Conservation (phyloP, 2,888 invertebrate species). For the Deilephila elpenor region DNA sequence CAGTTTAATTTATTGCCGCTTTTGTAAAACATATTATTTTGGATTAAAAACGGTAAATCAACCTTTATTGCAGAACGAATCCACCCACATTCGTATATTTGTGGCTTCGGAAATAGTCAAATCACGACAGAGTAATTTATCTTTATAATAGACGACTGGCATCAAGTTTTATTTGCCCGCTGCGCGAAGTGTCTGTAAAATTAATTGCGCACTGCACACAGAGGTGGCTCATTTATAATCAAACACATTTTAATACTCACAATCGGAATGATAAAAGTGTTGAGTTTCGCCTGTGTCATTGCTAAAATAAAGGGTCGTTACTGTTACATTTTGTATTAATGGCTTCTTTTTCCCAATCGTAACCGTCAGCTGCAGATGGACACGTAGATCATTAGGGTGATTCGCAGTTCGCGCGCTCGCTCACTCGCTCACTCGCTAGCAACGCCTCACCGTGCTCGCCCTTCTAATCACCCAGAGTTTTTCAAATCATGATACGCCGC, state of each 20-base stretch:
- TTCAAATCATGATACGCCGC: slow-evolving; percentile 50
- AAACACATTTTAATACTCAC: slow-evolving; percentile 7
- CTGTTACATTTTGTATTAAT: slow-evolving; percentile 59
- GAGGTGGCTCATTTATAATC: background rate
- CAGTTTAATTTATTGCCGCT: background rate
- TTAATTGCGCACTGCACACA: slow-evolving; percentile 23
- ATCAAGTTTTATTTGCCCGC: slow-evolving; percentile 40
- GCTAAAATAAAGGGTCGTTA: slow-evolving; percentile 54
- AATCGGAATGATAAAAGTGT: background rate
- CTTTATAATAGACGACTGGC: slow-evolving; percentile 41
- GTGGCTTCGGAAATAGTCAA: slow-evolving; percentile 32
- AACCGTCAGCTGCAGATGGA: slow-evolving; percentile 71
- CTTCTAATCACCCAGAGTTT: slow-evolving; percentile 56
- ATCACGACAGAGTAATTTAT: slow-evolving; percentile 45
- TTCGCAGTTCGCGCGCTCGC: slow-evolving; percentile 45
- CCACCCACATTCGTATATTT: background rate
- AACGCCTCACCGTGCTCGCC: slow-evolving; percentile 39
- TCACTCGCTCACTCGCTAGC: slow-evolving; percentile 37
- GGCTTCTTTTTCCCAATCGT: slow-evolving; percentile 55
- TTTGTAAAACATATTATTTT: background rate
- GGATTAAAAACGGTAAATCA: slow-evolving; percentile 23
- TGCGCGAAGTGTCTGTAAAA: slow-evolving; percentile 21
- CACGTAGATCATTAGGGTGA: slow-evolving; percentile 66
- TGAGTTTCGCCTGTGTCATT: slow-evolving; percentile 18
- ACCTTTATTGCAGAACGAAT: slow-evolving; percentile 3